phyloP scores from a whole-genome alignment of 2,113 vertebrate genomes.

The Cynoglossus semilaevis region DNA sequence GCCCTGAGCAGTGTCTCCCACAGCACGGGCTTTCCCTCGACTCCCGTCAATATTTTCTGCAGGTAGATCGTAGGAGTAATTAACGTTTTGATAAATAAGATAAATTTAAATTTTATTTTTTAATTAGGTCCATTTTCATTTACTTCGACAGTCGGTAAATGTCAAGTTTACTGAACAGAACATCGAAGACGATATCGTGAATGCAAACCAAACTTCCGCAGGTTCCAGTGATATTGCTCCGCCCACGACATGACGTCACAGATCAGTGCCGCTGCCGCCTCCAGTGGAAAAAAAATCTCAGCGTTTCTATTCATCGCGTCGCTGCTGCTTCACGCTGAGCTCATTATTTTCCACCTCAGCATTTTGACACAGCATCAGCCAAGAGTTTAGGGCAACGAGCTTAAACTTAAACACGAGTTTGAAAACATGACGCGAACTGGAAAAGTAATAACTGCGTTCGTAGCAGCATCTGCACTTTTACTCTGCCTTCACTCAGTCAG shows the following conservation, averaged over 20 bases:
- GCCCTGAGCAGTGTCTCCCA: no score
- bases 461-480: conserved; percentile 32
- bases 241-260: conserved; percentile 36
- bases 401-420: background rate
- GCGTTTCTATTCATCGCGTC: background rate
- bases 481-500: conserved; percentile 48
- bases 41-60: no score
- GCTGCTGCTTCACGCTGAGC: background rate
- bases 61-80: no score
- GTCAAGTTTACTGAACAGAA: no score
- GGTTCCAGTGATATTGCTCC: conserved; percentile 4
- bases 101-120: no score
- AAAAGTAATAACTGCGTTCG: conserved; percentile 5
- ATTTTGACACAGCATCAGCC: background rate
- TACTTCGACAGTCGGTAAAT: no score
- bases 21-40: no score
- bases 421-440: conserved; percentile 46
- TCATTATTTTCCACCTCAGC: background rate
- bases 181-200: background rate
- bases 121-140: no score
- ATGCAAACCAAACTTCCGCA: background rate
- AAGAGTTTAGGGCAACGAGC: background rate
- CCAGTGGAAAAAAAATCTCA: conserved; percentile 25
- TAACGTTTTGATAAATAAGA: no score
- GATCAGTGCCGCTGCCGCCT: conserved; percentile 16